Conservation (phyloP, 1,140 invertebrate species). For the Saccostrea cuccullata region DNA sequence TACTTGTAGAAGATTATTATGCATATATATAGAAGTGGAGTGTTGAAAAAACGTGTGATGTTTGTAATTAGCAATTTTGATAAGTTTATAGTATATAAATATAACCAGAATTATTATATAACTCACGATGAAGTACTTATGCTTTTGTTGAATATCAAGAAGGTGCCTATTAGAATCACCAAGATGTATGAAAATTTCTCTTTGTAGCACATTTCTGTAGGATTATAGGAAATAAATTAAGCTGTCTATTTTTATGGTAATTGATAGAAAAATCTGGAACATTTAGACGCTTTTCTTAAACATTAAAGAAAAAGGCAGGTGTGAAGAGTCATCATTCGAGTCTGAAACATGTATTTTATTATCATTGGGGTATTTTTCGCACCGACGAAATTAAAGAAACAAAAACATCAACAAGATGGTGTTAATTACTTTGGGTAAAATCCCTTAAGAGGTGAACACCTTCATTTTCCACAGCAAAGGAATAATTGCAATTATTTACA, state of each 20-base stretch:
- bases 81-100: background rate
- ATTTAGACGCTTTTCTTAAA: conserved; percentile 14
- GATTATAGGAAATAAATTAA: conserved; percentile 5
- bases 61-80: background rate
- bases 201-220: conserved; percentile 9
- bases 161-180: background rate
- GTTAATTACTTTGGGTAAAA: conserved; percentile 4
- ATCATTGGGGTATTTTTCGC: conserved; percentile 24
- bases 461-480: conserved; percentile 1
- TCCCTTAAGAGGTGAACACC: conserved; percentile 7
- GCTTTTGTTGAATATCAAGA: background rate
- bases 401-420: background rate
- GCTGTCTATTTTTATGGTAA: background rate
- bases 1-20: too few species aligned
- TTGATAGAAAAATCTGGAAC: conserved; percentile 8
- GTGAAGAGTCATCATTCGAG: conserved; percentile 1
- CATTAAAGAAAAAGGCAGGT: conserved; percentile 36
- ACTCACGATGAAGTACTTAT: background rate
- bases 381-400: background rate
- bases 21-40: too few species aligned
- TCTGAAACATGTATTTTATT: conserved; percentile 28
- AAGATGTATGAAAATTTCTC: background rate
- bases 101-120: background rate
- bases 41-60: background rate
- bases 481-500: conserved; percentile 12